Conservation (phyloP, 2,797 vertebrate genomes). For the Hoplostethus atlanticus region DNA sequence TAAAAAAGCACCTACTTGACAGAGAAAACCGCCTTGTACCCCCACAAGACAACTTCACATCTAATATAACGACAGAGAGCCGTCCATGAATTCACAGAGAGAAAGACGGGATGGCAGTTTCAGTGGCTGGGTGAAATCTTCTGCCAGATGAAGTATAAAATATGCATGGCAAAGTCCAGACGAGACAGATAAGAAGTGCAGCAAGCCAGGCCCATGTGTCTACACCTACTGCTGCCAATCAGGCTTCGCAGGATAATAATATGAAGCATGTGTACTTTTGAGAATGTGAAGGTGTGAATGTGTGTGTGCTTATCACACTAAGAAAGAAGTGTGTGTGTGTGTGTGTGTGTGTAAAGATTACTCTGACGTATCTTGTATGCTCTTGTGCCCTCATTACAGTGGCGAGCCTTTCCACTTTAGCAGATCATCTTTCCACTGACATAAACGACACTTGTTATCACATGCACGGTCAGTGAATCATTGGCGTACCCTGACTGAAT, state of each 20-base stretch:
- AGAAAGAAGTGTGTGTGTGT: background rate
- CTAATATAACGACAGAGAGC: slow-evolving; percentile 33
- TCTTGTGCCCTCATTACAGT: no score
- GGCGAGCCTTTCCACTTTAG: background rate
- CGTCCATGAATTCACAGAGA: slow-evolving; percentile 30
- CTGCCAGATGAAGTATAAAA: slow-evolving; percentile 43
- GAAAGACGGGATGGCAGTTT: slow-evolving; percentile 11
- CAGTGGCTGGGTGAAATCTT: slow-evolving; percentile 19
- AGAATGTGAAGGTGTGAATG: slow-evolving; percentile 17
- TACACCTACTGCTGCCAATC: slow-evolving; percentile 39
- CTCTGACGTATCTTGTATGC: no score
- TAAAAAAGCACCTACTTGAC: slow-evolving; percentile 23
- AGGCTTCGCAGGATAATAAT: slow-evolving; percentile 24
- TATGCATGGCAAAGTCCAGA: slow-evolving; percentile 36
- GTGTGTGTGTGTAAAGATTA: background rate
- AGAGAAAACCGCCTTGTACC: slow-evolving; percentile 9
- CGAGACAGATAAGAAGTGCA: slow-evolving; percentile 25
- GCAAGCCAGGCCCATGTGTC: slow-evolving; percentile 41
- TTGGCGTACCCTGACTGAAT: background rate
- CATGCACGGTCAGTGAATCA: background rate
- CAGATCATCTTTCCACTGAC: background rate
- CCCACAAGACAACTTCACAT: slow-evolving; percentile 25
- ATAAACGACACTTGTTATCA: background rate
- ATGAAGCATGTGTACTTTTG: slow-evolving; percentile 17
- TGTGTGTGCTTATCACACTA: background rate